Evolutionary conservation across 1,140 invertebrate genomes (phyloP).

Genomic region (honey bee (Apis mellifera)): DNA sequence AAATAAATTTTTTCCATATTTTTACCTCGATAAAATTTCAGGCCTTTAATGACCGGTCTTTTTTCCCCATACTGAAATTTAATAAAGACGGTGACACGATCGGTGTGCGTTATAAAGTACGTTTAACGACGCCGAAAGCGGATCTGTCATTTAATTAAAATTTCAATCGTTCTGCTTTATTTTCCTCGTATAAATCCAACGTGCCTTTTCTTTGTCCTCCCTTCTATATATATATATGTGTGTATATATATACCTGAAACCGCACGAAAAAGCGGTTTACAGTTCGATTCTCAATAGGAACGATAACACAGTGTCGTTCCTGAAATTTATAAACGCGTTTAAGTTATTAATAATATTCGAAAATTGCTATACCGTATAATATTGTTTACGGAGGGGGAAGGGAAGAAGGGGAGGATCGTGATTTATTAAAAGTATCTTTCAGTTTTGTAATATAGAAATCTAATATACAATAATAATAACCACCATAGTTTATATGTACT

Average conservation of each 20-base stretch:
- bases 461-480: neutral
- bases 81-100: conserved; percentile 9
- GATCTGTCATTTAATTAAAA: conserved; percentile 19
- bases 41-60: neutral
- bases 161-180: neutral
- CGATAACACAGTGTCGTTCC: neutral
- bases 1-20: neutral
- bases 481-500: neutral
- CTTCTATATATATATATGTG: no score
- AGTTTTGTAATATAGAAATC: neutral
- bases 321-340: conserved; percentile 7
- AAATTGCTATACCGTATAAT: neutral
- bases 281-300: neutral
- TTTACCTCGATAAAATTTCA: neutral
- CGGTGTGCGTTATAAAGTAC: neutral
- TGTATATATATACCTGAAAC: no score
- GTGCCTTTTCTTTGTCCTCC: neutral
- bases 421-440: neutral
- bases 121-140: neutral
- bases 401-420: no score
- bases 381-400: neutral
- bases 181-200: neutral
- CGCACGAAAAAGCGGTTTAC: neutral
- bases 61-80: neutral
- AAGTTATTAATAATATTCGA: neutral